phyloP scores from a whole-genome alignment of 2,113 vertebrate species.

The Calidris pygmaea region DNA sequence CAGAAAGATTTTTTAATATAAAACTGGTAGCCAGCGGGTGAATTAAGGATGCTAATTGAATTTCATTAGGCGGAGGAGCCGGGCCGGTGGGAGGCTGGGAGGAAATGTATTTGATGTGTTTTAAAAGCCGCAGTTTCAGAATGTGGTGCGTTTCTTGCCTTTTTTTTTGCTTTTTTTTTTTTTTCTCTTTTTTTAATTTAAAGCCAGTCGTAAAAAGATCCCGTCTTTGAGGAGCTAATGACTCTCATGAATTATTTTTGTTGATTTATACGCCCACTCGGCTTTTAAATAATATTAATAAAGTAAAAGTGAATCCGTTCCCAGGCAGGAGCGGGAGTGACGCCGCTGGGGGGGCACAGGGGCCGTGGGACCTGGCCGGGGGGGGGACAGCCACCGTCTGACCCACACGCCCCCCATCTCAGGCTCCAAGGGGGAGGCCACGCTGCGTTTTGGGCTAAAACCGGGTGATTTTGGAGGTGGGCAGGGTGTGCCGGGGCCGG shows the following conservation, averaged over 20 bases:
- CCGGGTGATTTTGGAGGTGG: neutral
- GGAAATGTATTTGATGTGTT: conserved; percentile 60
- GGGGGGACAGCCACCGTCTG: neutral
- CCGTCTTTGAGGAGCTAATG: conserved; percentile 64
- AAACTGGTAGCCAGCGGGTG: conserved; percentile 35
- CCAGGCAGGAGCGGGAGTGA: neutral
- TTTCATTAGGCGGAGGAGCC: conserved; percentile 65
- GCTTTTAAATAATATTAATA: conserved; percentile 60
- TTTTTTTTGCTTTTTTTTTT: neutral
- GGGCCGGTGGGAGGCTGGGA: conserved; percentile 57
- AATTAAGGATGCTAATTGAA: conserved; percentile 72
- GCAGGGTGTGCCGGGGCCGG: neutral
- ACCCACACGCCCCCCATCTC: neutral
- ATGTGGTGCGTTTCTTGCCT: no score
- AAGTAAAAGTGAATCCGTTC: neutral
- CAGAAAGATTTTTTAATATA: neutral
- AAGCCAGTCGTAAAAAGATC: conserved; percentile 49
- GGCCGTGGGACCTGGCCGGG: fast-evolving
- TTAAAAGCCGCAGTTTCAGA: conserved; percentile 60
- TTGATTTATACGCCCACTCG: conserved; percentile 69
- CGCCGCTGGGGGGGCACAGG: neutral
- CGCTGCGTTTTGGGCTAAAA: fast-evolving
- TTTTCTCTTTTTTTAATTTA: conserved; percentile 51
- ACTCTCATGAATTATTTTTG: conserved; percentile 73
- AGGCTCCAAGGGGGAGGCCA: fast-evolving